Evolutionary conservation across 2,113 vertebrate genomes (phyloP), one percentile per base, ranked within the genome.

Genomic region (Ascaphus truei): DNA sequence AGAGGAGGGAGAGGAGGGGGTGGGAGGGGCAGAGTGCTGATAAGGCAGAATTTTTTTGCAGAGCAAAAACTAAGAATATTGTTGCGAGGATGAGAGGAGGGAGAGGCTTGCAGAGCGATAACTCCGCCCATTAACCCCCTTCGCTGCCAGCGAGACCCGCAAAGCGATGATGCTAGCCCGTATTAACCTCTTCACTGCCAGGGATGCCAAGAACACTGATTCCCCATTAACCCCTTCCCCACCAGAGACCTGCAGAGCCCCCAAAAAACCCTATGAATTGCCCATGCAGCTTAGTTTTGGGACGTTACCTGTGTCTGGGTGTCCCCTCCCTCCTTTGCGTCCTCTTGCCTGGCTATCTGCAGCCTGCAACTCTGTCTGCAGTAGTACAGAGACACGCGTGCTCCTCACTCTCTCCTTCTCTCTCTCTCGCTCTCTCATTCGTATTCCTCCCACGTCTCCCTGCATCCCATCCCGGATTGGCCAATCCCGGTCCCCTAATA

Each of bases 351-450:
- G 31, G 56, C 30, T 60, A 69, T 69, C 66, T 69, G 66, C 66
- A 69, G 60, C 66, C 66, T 69, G 66, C 66, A 69, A 69, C 66
- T 69, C 66, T 69, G 66, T 18, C 66, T 60, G 66, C 66, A 69
- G 66, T 69, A 69, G 56, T 69, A 50, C 66, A 23, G 66, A 69
- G 43, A 51, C 66, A 51, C 56, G 66, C 56, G 41, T 51, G 45
- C 66, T 60, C 56, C 56, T 60, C 7, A n/a, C 29, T 15, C 47
- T 20, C 10, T 16, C 50, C 33, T 33, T 39, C 33, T 25, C 30
- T 25, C 43, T 30, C 36, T 23, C 20, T 15, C 23, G 16, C 16
- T 34, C 48, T 15, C 66, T 69, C 12, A 69, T 69, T 69, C 56
- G 33, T 60, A 59, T 59, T 69, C 66, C 27, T 25, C 25, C 43